Evolutionary conservation across 1,140 invertebrate genomes (phyloP), one percentile per base, ranked within the genome.

Genomic region (Andricus grossulariae): DNA sequence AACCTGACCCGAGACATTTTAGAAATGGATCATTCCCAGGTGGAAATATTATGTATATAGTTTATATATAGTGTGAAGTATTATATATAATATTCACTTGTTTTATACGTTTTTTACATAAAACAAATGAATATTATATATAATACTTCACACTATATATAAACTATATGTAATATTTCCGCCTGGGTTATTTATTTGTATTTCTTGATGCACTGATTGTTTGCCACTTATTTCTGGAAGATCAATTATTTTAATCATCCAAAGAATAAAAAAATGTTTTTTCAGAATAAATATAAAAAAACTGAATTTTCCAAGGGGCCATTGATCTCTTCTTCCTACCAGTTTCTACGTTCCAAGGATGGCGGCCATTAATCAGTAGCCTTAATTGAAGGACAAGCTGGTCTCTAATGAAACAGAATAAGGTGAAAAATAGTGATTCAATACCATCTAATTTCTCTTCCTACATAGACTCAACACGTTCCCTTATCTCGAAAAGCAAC

Each of bases 351-450:
- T 15, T 25, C 57, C 32, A 19, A 19, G 13, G 57, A 60, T 60
- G 21, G 25, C 12, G 25, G 57, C 57, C 57, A 60, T 60, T 60
- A 60, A 60, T 60, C 57, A 60, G 57, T 60, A 60, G 57, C 57
- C 25, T 60, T 60, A 60, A 60, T 60, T 60, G 57, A 60, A 60
- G 57, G 57, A 60, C 57, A 60, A 60, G 57, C 57, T 60, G 21
- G 57, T 12, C 25, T 60, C 57, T 60, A 60, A 60, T 60, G 57
- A 60, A 60, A 60, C 39, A 60, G 57, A 60, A 32, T 60, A 60
- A 60, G 57, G 57, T 60, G 57, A 60, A 60, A 60, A 60, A 60
- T 60, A 60, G 57, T 60, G 57, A 32, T 60, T 60, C 57, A 32
- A 60, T 60, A 60, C 57, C 32, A 60, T 60, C 25, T 25, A 60